Conservation (phyloP, 2,113 vertebrate species). For the Galbula dea region DNA sequence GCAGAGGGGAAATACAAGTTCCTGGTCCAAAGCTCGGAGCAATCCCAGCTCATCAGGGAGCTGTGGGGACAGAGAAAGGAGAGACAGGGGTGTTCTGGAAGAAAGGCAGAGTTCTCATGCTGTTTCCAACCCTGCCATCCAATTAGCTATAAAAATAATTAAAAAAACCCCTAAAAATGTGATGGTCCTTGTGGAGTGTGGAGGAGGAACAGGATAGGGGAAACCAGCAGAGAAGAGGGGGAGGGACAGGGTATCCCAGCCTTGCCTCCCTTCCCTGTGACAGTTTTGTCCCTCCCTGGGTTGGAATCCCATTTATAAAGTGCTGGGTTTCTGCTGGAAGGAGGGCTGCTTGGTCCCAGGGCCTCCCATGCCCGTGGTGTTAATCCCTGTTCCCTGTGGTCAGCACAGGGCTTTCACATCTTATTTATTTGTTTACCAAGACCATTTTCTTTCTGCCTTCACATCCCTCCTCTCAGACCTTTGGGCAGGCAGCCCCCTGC, state of each 20-base stretch:
- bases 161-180: not conserved
- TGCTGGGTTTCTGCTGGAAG: not conserved
- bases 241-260: not conserved
- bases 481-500: slow-evolving; percentile 25
- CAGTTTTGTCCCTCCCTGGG: not conserved
- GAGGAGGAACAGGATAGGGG: not conserved
- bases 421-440: slow-evolving; percentile 15
- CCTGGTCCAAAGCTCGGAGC: not conserved
- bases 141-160: not conserved
- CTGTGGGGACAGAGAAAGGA: not conserved
- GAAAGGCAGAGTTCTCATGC: not conserved
- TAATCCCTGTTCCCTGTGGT: not conserved
- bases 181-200: not conserved
- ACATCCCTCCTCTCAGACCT: slow-evolving; percentile 33
- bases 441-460: not conserved
- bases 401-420: not conserved
- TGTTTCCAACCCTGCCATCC: slow-evolving; percentile 18
- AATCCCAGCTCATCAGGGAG: not conserved
- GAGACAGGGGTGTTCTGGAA: not conserved
- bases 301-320: not conserved
- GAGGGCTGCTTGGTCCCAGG: not conserved
- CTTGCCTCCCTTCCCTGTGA: not conserved
- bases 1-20: not conserved
- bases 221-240: not conserved
- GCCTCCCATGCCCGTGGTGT: not conserved